Evolutionary conservation across 2,888 invertebrate genomes (phyloP), one percentile per base, ranked within the genome.

Genomic region (Phanerotoma sp.): DNA sequence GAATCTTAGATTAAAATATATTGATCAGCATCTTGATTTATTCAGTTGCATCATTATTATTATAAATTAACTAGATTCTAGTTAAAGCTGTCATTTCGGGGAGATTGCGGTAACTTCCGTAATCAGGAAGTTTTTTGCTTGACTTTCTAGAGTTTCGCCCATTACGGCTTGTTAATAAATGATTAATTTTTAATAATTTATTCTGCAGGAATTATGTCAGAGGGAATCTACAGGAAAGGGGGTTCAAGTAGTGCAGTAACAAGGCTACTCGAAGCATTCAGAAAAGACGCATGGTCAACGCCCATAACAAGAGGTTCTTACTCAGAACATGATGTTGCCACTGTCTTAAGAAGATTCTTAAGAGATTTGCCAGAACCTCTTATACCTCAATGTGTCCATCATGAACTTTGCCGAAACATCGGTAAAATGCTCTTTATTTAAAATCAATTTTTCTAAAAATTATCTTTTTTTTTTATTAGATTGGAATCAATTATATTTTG

Each of bases 261-360:
- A 1, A 86, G 86, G 58, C 79, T 96, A 15, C 78, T 94, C 54
- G 82, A 85, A 6, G 82, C 84, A 45, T 92, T 95, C 73, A 82
- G 89, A 4, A 84, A 86, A 61, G 90, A 95, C 72, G 90, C 94
- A 11, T 91, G 92, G 84, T 84, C 87, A 5, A 90, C 94, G 4
- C 91, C 91, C 73, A 83, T 95, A 42, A 87, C 87, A 11, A 81
- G 83, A 5, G 85, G 85, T 38, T 86, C 87, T 47, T 91, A 88
- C 69, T 85, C 86, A 0, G 93, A 93, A 65, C 90, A 94, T 74
- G 95, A 95, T 71, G 93, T 95, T 11, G 89, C 93, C 4, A 91
- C 89, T 32, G 91, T 89, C 1, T 79, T 96, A 5, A 93, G 95
- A 76, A 81, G 94, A 57, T 96, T 94, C 79, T 88, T 96, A 75